Evolutionary conservation across 2,113 vertebrate species (phyloP), one percentile per base, ranked within the genome.

Genomic region (Amphilophus citrinellus): DNA sequence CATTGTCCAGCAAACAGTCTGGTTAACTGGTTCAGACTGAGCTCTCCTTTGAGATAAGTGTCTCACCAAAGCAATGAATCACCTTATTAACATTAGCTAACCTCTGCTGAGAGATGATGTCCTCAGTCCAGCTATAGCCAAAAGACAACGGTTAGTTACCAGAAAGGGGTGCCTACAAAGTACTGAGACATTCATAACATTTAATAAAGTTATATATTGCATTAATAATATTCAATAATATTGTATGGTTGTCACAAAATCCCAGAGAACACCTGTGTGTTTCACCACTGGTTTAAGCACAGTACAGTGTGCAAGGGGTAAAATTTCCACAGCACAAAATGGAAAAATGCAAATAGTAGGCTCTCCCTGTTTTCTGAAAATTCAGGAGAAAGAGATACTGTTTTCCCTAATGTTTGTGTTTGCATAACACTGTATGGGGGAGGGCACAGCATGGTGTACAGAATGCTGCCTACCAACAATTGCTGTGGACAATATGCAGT

Each of bases 401-500:
- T 73, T 73, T 56, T 35, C 68, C 44, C 47, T 35, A 56, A 56
- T 35, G 10, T 73, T 73, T 56, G 44, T 73, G 68, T 73, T 73
- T 73, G 47, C 47, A 56, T 35, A 73, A 56, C 47, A 73, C 8
- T 73, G 27, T 53, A 73, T 4, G 18, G 68, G 27, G 68, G 68
- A 73, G 6, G 47, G 47, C 68, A 56, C 68, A 56, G 47, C n/a
- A 56, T 73, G 47, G 27, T 73, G 68, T 27, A 53, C 18, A 73
- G 68, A 32, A 73, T 30, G 68, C 68, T 73, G 27, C 47, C 68
- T 56, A 73, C 68, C 44, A 73, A 56, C 44, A 73, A 56, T 18
- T 35, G 68, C 68, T 56, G 18, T 73, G 27, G 18, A 73, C 68
- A 56, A 73, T 73, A 73, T 73, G 68, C 27, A 73, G 47, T 30